Conservation (phyloP, 2,888 invertebrate genomes). For the Ethmia dodecea region DNA sequence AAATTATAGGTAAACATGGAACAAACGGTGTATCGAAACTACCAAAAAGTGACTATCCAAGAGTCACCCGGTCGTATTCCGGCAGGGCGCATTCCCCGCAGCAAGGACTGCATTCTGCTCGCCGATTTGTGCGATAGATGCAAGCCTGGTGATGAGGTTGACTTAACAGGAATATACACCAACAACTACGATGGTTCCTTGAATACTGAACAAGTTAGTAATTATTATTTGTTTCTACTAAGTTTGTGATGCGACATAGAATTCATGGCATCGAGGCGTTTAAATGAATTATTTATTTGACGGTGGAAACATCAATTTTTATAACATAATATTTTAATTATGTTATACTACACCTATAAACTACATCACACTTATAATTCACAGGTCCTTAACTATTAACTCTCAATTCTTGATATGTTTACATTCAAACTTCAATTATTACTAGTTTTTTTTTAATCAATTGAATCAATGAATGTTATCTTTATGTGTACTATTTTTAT, state of each 20-base stretch:
- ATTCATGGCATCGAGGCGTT: too few relatives aligned
- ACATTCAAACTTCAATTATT: too few relatives aligned
- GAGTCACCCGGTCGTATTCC: slow-evolving; percentile 99
- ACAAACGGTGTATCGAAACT: slow-evolving; percentile 98
- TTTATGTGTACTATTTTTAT: not conserved
- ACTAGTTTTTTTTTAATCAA: too few relatives aligned
- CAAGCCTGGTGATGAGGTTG: slow-evolving; percentile 99
- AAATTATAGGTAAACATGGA: slow-evolving; percentile 97
- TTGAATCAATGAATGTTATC: not conserved
- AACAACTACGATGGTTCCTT: slow-evolving; percentile 98
- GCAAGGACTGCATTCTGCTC: slow-evolving; percentile 96
- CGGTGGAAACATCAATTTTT: too few relatives aligned
- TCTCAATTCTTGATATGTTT: too few relatives aligned
- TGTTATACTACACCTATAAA: too few relatives aligned
- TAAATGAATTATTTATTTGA: too few relatives aligned
- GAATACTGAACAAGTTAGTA: slow-evolving; percentile 88
- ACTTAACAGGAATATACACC: slow-evolving; percentile 95
- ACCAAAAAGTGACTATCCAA: slow-evolving; percentile 98
- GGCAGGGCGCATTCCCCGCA: slow-evolving; percentile 97
- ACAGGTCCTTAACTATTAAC: too few relatives aligned
- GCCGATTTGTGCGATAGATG: slow-evolving; percentile 97
- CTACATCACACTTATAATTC: too few relatives aligned
- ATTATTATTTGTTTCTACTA: too few relatives aligned
- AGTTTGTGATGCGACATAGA: too few relatives aligned
- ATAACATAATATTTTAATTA: too few relatives aligned